Percentiles rank a stretch among this genome's conserved stretches.
Conservation (phyloP, 2,113 vertebrate species). For the Solea senegalensis region DNA sequence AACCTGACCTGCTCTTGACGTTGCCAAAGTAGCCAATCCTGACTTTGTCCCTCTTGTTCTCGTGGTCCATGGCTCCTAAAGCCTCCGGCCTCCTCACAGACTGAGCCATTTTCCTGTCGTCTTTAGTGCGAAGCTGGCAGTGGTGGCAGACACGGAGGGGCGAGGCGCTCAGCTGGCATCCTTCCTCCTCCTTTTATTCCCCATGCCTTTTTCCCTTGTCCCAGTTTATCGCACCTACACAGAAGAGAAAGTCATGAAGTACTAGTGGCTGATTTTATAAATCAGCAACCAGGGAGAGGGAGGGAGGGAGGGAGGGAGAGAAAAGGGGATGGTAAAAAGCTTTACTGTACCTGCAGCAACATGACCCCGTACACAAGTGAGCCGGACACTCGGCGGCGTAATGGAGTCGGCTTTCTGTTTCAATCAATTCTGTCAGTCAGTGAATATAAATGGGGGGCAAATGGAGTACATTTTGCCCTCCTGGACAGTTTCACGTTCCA, state of each 20-base stretch:
- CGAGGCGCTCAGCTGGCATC: conserved; percentile 58
- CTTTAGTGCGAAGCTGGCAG: conserved; percentile 34
- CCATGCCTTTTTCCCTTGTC: conserved; percentile 55
- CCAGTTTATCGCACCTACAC: conserved; percentile 57
- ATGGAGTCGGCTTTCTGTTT: conserved; percentile 28
- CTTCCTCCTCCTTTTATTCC: conserved; percentile 66
- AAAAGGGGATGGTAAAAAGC: neutral
- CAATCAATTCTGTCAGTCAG: conserved; percentile 26
- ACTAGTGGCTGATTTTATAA: conserved; percentile 24
- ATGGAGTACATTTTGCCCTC: too few species aligned
- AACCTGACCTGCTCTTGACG: conserved; percentile 80
- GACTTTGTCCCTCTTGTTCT: conserved; percentile 67
- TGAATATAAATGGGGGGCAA: neutral
- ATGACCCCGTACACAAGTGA: conserved; percentile 43
- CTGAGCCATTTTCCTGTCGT: conserved; percentile 64
- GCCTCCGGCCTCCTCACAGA: conserved; percentile 56
- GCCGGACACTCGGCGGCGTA: conserved; percentile 8
- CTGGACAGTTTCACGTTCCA: neutral
- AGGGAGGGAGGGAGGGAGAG: neutral
- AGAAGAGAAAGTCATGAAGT: conserved; percentile 20
- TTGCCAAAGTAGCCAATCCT: conserved; percentile 81
- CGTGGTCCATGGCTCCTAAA: conserved; percentile 67
- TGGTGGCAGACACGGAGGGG: conserved; percentile 22
- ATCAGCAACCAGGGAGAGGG: neutral
- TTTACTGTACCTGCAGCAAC: conserved; percentile 18